Evolutionary conservation across 2,113 vertebrate genomes (phyloP), one percentile per base, ranked within the genome.

Genomic region (Mormyrus lacerda): DNA sequence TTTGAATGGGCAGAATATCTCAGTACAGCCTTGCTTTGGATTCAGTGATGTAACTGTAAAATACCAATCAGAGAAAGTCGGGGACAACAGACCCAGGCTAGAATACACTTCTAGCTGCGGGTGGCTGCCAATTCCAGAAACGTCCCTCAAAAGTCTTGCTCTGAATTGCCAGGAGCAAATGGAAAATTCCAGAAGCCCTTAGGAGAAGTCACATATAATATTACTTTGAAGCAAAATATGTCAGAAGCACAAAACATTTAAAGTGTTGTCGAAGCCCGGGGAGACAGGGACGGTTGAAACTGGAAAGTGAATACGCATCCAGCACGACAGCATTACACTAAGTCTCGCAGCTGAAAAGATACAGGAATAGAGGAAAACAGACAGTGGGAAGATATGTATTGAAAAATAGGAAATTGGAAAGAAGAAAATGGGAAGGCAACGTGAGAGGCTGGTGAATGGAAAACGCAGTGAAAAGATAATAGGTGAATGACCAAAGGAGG

Each of bases 321-420:
- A 3, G 83, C 10, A n/a, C 0, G n/a, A 85, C 24, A n/a, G 24
- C 1, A 10, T 48, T n/a, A 24, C 24, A n/a, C 44, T 4, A 31
- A 17, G 31, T 42, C 31, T 24, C 4, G 1, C 24, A 45, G 55
- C 11, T 10, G 24, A 45, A 9, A n/a, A 13, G 51, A 91, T 65
- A 89, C 42, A 61, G 13, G 19, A 58, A 85, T 85, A 24, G 83
- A 89, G 85, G 87, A 88, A 91, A 83, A 24, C 3, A 31, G 53
- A 21, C n/a, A n/a, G 15, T n/a, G 84, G 89, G 87, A 89, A 94
- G 93, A 91, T 21, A 53, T 44, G 35, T 44, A 47, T 47, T 8
- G 89, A 85, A 87, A 88, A 48, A 39, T 17, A 69, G 27, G 44
- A n/a, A 31, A 44, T 9, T 31, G 44, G 85, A 24, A 61, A 84